Conservation (phyloP, 2,888 invertebrate genomes). For the Lacanobia oleracea region DNA sequence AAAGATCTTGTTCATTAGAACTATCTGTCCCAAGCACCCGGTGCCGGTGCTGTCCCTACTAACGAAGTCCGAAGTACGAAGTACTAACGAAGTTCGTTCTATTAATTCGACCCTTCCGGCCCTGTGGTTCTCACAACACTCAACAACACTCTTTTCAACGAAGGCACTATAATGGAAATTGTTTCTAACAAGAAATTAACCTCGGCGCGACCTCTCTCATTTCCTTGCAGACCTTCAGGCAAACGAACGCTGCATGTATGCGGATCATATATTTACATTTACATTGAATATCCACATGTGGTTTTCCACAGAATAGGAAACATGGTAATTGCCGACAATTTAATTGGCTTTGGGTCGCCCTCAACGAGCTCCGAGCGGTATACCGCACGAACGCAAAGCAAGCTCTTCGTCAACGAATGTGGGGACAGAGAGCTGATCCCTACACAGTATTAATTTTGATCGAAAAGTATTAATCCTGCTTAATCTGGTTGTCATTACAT, state of each 20-base stretch:
- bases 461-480: not conserved
- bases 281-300: not conserved
- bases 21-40: not conserved
- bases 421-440: not conserved
- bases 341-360: constrained; percentile 35
- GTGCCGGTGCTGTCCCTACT: not conserved
- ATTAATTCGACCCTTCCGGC: not conserved
- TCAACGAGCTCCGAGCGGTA: constrained; percentile 15
- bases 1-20: not conserved
- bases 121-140: too few relatives aligned
- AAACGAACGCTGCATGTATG: constrained; percentile 2
- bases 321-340: constrained; percentile 31
- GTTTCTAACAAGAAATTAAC: constrained; percentile 31
- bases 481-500: not conserved
- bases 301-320: constrained; percentile 15
- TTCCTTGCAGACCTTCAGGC: constrained; percentile 4
- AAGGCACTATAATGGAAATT: constrained; percentile 18
- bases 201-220: constrained; percentile 6
- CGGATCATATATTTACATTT: constrained; percentile 1
- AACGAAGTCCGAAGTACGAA: too few relatives aligned
- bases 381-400: constrained; percentile 28
- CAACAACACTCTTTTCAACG: not conserved
- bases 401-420: constrained; percentile 1
- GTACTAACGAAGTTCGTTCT: not conserved
- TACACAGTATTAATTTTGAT: not conserved